These are phyloP conservation scores for Cecidostiba fungosa DNA, from an alignment of 2,888 invertebrate species.

Conservation along the genomic window DNA sequence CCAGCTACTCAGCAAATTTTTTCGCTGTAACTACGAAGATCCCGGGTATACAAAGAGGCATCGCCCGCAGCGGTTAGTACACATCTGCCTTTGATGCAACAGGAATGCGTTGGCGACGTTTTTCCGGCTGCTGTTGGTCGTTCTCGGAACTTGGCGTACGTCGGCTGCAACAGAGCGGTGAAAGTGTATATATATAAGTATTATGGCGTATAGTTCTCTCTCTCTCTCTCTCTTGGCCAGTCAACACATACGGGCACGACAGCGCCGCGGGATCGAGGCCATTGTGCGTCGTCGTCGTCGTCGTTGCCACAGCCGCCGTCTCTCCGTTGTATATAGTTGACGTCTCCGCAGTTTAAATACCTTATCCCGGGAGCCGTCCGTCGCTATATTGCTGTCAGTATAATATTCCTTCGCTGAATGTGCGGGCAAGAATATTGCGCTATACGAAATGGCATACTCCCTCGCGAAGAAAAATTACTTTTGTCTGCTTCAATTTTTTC, in stretches of 20 bases:
- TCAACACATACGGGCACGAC: background rate
- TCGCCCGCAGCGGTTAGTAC: background rate
- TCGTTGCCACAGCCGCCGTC: background rate
- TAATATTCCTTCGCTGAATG: slow-evolving; percentile 13
- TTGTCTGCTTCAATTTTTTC: background rate
- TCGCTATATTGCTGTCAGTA: slow-evolving; percentile 21
- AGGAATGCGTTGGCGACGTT: slow-evolving; percentile 12
- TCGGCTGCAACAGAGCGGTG: background rate
- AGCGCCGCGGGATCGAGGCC: background rate
- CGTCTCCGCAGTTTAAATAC: slow-evolving; percentile 23
- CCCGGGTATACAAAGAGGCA: background rate
- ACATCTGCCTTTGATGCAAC: background rate
- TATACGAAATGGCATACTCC: background rate
- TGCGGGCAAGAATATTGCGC: background rate
- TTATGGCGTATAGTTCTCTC: background rate
- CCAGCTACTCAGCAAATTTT: background rate
- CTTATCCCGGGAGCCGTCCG: slow-evolving; percentile 10
- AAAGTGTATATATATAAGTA: background rate
- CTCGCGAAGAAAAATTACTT: background rate
- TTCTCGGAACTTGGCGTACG: background rate
- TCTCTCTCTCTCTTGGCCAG: background rate
- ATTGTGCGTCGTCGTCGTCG: background rate
- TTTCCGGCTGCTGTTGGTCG: background rate
- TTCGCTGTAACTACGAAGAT: background rate
- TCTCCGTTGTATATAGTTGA: background rate